phyloP scores from a whole-genome alignment of 2,888 invertebrate genomes.

The Minunthozetes semirufus region DNA sequence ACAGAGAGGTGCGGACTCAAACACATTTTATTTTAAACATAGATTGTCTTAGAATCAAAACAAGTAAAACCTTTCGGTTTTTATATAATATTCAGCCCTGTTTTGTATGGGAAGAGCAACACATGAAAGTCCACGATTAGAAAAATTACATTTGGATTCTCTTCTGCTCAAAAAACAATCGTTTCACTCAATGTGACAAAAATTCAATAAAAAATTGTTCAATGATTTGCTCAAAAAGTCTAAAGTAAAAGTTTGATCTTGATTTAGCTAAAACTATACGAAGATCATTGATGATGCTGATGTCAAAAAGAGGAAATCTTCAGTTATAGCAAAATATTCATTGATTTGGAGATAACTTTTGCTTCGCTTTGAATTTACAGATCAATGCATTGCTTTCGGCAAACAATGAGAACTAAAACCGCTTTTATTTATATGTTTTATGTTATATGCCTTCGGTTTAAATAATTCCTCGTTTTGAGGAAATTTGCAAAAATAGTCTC shows the following conservation, averaged over 20 bases:
- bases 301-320: background rate
- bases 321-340: background rate
- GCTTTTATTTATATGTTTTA: constrained; percentile 15
- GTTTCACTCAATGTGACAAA: too few relatives aligned
- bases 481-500: background rate
- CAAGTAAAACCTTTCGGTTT: background rate
- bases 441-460: background rate
- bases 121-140: background rate
- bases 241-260: too few relatives aligned
- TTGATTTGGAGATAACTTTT: background rate
- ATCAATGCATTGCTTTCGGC: constrained; percentile 5
- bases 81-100: background rate
- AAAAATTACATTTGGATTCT: too few relatives aligned
- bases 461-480: background rate
- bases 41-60: background rate
- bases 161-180: too few relatives aligned
- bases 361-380: background rate
- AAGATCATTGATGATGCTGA: too few relatives aligned
- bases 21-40: too few relatives aligned
- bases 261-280: too few relatives aligned
- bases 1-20: too few relatives aligned
- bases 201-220: too few relatives aligned
- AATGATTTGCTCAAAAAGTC: too few relatives aligned
- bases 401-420: constrained; percentile 5
- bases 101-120: background rate